Conservation (phyloP, 2,888 invertebrate genomes). For the Aethes cnicana region DNA sequence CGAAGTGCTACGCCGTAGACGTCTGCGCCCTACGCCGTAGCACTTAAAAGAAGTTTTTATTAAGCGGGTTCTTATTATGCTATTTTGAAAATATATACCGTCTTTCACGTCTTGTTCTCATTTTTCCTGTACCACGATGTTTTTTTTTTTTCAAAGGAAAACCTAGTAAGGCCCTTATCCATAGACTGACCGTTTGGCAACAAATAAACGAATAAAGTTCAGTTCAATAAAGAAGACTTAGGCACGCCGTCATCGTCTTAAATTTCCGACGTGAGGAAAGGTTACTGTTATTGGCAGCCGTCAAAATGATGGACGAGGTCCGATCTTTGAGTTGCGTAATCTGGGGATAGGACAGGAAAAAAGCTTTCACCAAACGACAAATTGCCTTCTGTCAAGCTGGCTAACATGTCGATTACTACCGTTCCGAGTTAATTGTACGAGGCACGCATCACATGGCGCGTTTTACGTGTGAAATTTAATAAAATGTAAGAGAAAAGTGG, state of each 20-base stretch:
- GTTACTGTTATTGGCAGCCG: constrained; percentile 69
- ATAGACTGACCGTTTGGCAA: constrained; percentile 7
- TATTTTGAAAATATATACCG: too few relatives aligned
- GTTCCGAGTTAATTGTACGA: constrained; percentile 18
- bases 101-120: too few relatives aligned
- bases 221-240: constrained; percentile 31
- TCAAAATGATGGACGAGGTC: constrained; percentile 61
- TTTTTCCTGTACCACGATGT: too few relatives aligned
- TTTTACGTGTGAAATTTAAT: background rate
- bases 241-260: constrained; percentile 40
- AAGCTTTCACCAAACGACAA: constrained; percentile 46
- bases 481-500: too few relatives aligned
- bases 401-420: constrained; percentile 30
- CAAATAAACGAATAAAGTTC: constrained; percentile 29
- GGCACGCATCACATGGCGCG: constrained; percentile 9
- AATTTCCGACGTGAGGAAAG: constrained; percentile 56
- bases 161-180: constrained; percentile 1
- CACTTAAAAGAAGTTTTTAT: constrained; percentile 6
- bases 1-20: constrained; percentile 4
- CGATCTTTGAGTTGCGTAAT: constrained; percentile 33
- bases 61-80: too few relatives aligned
- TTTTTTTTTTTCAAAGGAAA: too few relatives aligned
- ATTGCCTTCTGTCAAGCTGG: constrained; percentile 43
- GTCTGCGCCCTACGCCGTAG: constrained; percentile 1
- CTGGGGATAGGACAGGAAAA: constrained; percentile 42